Percentiles rank a stretch among this genome's conserved stretches.
Conservation (phyloP, 2,888 invertebrate species). For the Sycophila texana region DNA sequence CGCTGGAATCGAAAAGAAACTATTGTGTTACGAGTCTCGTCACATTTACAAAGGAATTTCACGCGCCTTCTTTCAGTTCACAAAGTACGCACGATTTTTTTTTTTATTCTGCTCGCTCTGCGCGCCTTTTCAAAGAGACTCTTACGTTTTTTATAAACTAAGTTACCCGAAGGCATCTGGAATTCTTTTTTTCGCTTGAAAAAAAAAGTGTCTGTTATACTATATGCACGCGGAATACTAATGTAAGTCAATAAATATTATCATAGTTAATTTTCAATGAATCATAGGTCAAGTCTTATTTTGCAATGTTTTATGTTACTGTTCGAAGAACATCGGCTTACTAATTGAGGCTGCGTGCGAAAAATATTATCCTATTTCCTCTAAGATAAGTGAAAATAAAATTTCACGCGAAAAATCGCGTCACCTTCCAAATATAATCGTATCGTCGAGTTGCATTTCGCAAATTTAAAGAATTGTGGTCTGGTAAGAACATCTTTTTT, state of each 20-base stretch:
- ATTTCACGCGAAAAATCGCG: neutral
- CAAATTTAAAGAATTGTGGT: too few species aligned
- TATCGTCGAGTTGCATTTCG: too few species aligned
- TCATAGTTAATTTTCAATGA: too few species aligned
- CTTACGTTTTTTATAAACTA: too few species aligned
- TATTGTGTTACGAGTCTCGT: conserved; percentile 11
- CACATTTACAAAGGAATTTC: conserved; percentile 30
- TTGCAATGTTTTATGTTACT: conserved; percentile 6
- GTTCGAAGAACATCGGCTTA: conserved; percentile 6
- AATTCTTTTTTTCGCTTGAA: neutral
- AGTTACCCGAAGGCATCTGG: too few species aligned
- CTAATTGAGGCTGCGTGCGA: conserved; percentile 1
- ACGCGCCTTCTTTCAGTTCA: neutral
- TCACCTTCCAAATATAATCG: neutral
- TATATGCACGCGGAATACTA: neutral
- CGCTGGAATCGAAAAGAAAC: conserved; percentile 4
- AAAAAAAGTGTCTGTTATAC: neutral
- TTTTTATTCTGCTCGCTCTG: too few species aligned
- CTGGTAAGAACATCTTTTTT: too few species aligned
- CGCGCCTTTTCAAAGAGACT: neutral
- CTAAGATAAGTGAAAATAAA: neutral
- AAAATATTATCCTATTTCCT: neutral
- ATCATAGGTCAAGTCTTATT: neutral
- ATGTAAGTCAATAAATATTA: too few species aligned
- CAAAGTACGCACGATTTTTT: neutral